Evolutionary conservation across 2,888 invertebrate species (phyloP), one percentile per base, ranked within the genome.

Genomic region (Rhogogaster chlorosoma): DNA sequence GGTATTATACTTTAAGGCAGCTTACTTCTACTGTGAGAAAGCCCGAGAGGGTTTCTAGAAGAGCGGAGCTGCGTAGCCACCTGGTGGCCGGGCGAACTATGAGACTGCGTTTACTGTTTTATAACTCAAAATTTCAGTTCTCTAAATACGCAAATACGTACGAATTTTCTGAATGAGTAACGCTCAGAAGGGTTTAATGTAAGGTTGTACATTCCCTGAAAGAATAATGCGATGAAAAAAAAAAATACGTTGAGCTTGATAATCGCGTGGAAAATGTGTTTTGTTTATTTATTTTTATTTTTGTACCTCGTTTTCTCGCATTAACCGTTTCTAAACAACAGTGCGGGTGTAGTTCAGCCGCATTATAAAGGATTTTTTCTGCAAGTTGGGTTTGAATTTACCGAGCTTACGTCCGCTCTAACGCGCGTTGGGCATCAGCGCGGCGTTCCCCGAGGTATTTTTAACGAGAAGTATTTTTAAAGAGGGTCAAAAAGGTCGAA

Each of bases 401-500:
- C 29, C 1, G 32, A 32, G 32, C 15, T 67, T 32, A 67, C 29
- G 32, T 67, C 32, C 32, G 67, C 18, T 67, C 67, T 29, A 67
- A 67, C 67, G 67, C 22, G 38, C 22, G 38, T 73, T n/a, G n/a
- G n/a, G 38, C 71, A 80, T 61, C 26, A 36, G 61, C 36, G 18
- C 61, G 29, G 10, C 22, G 36, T 61, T 36, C 10, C 15, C 22
- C 12, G 26, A 36, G 49, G 29, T 80, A 80, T 80, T 80, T 80
- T 61, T 61, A 61, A 61, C 80, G 22, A 77, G 53, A 32, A 22
- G n/a, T 61, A 61, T 80, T 80, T 61, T 80, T 36, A 57, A 61
- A 36, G 80, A 80, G 80, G 80, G 80, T 80, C 57, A 80, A 80
- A 78, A 80, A 80, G 80, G 80, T 80, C 57, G 80, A 22, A 61